Base-by-base conservation (phyloP, 2,888 invertebrate species). In the Nemoura dubitans region DNA sequence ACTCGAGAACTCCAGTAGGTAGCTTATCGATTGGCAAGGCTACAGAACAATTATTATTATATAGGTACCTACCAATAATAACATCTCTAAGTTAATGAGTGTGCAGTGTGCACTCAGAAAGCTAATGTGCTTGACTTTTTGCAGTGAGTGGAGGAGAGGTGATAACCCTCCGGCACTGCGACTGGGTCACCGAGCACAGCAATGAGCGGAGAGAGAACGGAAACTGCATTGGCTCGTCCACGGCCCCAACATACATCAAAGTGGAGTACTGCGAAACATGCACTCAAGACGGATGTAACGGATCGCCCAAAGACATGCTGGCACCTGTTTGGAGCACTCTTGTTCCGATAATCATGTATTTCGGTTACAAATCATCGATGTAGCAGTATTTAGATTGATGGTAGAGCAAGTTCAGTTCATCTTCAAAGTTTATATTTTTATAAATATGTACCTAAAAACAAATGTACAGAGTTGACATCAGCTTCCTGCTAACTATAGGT, bases 151-250 rank as follows among this genome's bases (percentile, higher is more conserved):
- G 86, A 43, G 87, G 84, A 86, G 86, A 30, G 87, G 86, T 26
- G 25, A 87, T 84, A 86, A 88, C n/a, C 87, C 87, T 77, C 87
- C 88, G n/a, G 85, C 88, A 82, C 82, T 86, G 59, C 86, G 87
- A 85, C 29, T 88, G 87, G 88, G 83, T 83, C 2, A 83, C 83
- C 2, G 84, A 59, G 6, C 81, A 81, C 81, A 78, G 16, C 27
- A 36, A n/a, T 21, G 83, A 43, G 14, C 0, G 59, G 16, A 10
- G 76, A 21, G 21, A 26, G 26, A 59, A 84, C 14, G 28, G 26
- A 28, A 83, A 26, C 26, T 28, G 26, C 36, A 30, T 29, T 26
- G 42, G 36, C 59, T 82, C 76, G 36, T 76, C 87, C 76, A 87
- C 76, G 30, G 36, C 76, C 16, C 83, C 82, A 85, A 76, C 30